phyloP scores from a whole-genome alignment of 2,113 vertebrate species.

The Lasiurus cinereus region DNA sequence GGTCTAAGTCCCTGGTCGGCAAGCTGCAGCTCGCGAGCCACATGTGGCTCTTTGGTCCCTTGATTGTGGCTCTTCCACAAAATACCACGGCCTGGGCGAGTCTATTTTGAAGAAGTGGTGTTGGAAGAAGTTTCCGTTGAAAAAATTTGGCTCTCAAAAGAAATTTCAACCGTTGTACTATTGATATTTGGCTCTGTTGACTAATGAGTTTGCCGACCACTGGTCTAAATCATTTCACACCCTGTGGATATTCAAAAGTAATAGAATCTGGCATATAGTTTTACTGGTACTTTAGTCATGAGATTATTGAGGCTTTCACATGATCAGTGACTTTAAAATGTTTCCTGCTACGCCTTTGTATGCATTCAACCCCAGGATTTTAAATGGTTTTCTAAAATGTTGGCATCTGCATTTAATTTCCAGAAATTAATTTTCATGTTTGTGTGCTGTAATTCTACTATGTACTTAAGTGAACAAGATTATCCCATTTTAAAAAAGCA shows the following conservation, averaged over 20 bases:
- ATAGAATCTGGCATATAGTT: constrained; percentile 64
- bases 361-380: constrained; percentile 75
- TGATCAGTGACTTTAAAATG: constrained; percentile 70
- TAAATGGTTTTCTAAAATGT: constrained; percentile 80
- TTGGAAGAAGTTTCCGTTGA: no score
- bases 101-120: no score
- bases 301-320: constrained; percentile 73
- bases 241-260: constrained; percentile 73
- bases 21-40: no score
- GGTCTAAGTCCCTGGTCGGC: constrained; percentile 30
- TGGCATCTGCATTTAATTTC: constrained; percentile 81
- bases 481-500: constrained; percentile 39
- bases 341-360: constrained; percentile 82
- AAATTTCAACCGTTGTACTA: no score
- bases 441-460: constrained; percentile 69
- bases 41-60: no score
- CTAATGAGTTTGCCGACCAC: no score
- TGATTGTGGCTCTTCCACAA: no score
- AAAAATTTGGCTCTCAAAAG: no score
- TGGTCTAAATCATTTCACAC: constrained; percentile 72
- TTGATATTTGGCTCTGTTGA: no score
- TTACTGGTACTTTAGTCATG: constrained; percentile 73
- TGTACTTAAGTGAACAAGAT: constrained; percentile 65
- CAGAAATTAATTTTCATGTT: constrained; percentile 77
- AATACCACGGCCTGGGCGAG: no score